phyloP scores from a whole-genome alignment of 2,888 invertebrate genomes.

The Trissoscelio sp. region DNA sequence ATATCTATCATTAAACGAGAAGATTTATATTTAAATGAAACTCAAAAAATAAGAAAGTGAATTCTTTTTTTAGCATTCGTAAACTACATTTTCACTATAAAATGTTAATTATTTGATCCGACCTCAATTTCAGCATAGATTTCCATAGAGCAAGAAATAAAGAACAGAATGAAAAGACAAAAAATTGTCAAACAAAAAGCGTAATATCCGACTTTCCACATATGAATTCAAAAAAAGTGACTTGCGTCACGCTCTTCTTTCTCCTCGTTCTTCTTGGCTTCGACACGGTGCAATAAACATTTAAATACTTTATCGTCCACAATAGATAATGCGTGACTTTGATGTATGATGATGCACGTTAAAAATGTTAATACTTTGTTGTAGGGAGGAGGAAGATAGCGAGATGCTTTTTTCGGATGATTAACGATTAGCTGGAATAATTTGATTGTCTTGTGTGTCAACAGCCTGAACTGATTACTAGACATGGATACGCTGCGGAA shows the following conservation, averaged over 20 bases:
- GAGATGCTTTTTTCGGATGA: too few species aligned
- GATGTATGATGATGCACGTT: conserved; percentile 19
- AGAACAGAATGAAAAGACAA: too few species aligned
- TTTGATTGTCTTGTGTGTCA: conserved; percentile 65
- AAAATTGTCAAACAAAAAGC: not conserved
- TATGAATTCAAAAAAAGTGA: not conserved
- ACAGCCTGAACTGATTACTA: conserved; percentile 83
- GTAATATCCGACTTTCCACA: not conserved
- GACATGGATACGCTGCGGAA: conserved; percentile 83
- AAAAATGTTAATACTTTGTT: not conserved
- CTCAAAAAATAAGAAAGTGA: too few species aligned
- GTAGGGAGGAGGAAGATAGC: not conserved
- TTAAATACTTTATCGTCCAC: conserved; percentile 21
- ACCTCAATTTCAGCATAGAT: too few species aligned
- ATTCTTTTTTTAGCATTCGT: too few species aligned
- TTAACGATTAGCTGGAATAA: not conserved
- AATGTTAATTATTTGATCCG: too few species aligned
- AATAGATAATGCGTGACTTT: conserved; percentile 40
- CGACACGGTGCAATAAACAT: conserved; percentile 27
- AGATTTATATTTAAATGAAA: too few species aligned
- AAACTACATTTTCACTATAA: too few species aligned
- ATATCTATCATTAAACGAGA: too few species aligned
- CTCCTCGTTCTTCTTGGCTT: not conserved
- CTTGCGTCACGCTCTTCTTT: not conserved
- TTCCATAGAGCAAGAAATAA: too few species aligned